Conservation (phyloP, 2,888 invertebrate species). For the Tenthredo notha region DNA sequence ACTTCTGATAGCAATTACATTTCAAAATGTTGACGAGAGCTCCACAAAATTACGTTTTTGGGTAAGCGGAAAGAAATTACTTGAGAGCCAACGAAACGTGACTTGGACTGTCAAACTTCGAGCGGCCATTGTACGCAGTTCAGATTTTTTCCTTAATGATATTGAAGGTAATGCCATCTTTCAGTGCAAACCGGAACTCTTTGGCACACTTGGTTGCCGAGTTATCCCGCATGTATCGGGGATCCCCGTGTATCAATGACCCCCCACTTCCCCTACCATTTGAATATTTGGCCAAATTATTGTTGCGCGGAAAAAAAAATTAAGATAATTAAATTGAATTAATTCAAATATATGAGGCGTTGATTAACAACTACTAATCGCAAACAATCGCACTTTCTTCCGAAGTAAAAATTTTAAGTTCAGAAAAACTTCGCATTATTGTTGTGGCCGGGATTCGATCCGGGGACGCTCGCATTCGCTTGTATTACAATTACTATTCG, state of each 20-base stretch:
- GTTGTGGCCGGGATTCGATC: too few relatives aligned
- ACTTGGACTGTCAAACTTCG: not conserved
- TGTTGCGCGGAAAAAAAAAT: too few relatives aligned
- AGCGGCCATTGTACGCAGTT: slow-evolving; percentile 34
- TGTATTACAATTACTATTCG: too few relatives aligned
- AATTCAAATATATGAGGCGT: too few relatives aligned
- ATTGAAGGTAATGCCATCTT: slow-evolving; percentile 10
- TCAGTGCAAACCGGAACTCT: slow-evolving; percentile 15
- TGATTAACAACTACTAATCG: too few relatives aligned
- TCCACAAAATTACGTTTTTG: slow-evolving; percentile 16
- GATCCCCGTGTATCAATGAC: slow-evolving; percentile 26
- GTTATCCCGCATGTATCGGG: slow-evolving; percentile 1
- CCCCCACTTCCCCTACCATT: not conserved
- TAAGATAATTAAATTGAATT: too few relatives aligned
- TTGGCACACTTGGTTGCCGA: not conserved
- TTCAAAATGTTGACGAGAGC: slow-evolving; percentile 28
- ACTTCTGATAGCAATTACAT: slow-evolving; percentile 20
- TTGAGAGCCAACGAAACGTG: slow-evolving; percentile 9
- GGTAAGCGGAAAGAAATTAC: slow-evolving; percentile 9
- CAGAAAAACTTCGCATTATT: too few relatives aligned
- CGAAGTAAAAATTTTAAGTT: too few relatives aligned
- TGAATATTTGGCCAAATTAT: too few relatives aligned
- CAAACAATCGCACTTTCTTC: too few relatives aligned
- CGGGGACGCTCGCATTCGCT: too few relatives aligned
- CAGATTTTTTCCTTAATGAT: not conserved